A percentile compares a stretch with the other conserved stretches of the same genome.
Conservation (phyloP, 1,140 invertebrate genomes). For the Thalassaphorura encarpata region DNA sequence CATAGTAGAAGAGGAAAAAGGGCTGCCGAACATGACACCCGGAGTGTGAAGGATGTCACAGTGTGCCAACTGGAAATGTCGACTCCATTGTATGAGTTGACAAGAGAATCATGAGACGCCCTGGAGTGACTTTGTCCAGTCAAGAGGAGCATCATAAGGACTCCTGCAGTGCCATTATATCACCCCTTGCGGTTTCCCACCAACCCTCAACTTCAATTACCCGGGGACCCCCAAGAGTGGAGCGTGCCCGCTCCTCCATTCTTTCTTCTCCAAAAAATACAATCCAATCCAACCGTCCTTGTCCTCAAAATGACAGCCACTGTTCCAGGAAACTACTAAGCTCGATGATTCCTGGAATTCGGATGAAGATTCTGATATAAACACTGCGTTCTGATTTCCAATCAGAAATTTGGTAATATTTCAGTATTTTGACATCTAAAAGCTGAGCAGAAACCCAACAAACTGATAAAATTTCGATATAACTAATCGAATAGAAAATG, state of each 20-base stretch:
- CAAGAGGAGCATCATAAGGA: slow-evolving; percentile 13
- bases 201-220: slow-evolving; percentile 14
- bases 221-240: slow-evolving; percentile 1
- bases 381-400: too few relatives aligned
- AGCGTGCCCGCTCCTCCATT: slow-evolving; percentile 12
- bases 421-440: too few relatives aligned
- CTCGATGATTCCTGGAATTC: too few relatives aligned
- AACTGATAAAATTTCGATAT: too few relatives aligned
- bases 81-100: slow-evolving; percentile 17
- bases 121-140: slow-evolving; percentile 19
- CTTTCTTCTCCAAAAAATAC: too few relatives aligned
- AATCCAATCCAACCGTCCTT: too few relatives aligned
- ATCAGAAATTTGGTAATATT: too few relatives aligned
- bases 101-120: slow-evolving; percentile 18
- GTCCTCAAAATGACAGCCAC: too few relatives aligned
- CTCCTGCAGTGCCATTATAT: slow-evolving; percentile 20
- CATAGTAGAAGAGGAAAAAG: not conserved
- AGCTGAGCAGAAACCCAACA: too few relatives aligned
- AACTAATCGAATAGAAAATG: too few relatives aligned
- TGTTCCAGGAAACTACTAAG: too few relatives aligned
- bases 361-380: too few relatives aligned
- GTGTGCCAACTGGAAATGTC: slow-evolving; percentile 23
- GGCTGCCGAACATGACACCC: slow-evolving; percentile 25
- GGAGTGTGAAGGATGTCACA: slow-evolving; percentile 26
- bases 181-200: slow-evolving; percentile 21